phyloP scores from a whole-genome alignment of 2,888 invertebrate genomes.

The Bugulina stolonifera region DNA sequence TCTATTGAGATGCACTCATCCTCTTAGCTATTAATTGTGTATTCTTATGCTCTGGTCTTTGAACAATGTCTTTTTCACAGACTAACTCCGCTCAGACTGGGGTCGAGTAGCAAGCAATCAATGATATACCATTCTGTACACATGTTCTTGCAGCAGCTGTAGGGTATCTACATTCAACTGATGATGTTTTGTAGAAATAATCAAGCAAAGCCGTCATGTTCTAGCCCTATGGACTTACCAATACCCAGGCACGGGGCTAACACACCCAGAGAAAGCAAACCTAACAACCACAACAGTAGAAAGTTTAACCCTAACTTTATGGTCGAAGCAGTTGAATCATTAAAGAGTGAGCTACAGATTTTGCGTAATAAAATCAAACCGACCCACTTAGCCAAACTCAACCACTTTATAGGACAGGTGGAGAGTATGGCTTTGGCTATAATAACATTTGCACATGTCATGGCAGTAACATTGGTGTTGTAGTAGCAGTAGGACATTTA shows the following conservation, averaged over 20 bases:
- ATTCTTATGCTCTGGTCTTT: too few species aligned
- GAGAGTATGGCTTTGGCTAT: slow-evolving; percentile 21
- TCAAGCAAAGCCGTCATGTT: neutral
- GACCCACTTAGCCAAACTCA: neutral
- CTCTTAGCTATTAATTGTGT: too few species aligned
- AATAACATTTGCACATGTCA: slow-evolving; percentile 15
- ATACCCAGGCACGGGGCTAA: neutral
- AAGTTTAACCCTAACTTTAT: slow-evolving; percentile 24
- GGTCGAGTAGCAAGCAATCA: too few species aligned
- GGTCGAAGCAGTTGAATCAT: slow-evolving; percentile 18
- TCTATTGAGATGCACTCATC: too few species aligned
- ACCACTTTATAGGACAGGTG: neutral
- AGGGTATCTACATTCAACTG: too few species aligned
- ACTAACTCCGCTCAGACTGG: too few species aligned
- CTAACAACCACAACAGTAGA: neutral
- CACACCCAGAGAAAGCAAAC: slow-evolving; percentile 2
- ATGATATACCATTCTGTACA: too few species aligned
- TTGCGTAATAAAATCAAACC: slow-evolving; percentile 6
- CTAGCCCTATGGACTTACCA: slow-evolving; percentile 20
- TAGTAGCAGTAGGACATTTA: too few species aligned
- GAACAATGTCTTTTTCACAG: too few species aligned
- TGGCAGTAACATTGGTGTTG: slow-evolving; percentile 3
- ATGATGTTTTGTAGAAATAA: neutral
- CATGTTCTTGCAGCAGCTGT: too few species aligned
- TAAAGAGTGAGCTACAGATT: slow-evolving; percentile 21